phyloP scores from a whole-genome alignment of 1,140 invertebrate species.

The Sitodiplosis mosellana region DNA sequence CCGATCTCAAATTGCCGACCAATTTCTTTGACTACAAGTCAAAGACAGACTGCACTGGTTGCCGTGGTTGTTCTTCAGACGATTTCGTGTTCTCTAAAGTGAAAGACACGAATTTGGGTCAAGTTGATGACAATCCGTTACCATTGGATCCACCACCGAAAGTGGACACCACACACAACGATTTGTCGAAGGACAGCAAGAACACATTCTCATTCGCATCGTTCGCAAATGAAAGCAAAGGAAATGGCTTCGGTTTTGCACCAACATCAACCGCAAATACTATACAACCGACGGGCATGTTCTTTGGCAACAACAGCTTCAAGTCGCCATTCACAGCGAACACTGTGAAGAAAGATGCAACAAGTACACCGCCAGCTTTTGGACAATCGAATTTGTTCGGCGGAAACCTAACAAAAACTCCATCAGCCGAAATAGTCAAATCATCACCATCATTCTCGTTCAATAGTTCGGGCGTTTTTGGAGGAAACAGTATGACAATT shows the following conservation, averaged over 20 bases:
- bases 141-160: not conserved
- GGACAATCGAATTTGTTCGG: not conserved
- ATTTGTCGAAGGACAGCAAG: not conserved
- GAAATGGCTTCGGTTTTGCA: not conserved
- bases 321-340: not conserved
- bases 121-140: constrained; percentile 2
- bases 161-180: not conserved
- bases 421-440: too few species aligned
- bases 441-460: too few species aligned
- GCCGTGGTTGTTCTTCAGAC: constrained; percentile 48
- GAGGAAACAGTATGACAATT: too few species aligned
- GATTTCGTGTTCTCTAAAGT: constrained; percentile 10
- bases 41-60: constrained; percentile 46
- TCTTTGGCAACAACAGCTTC: not conserved
- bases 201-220: not conserved
- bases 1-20: constrained; percentile 44
- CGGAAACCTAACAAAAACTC: too few species aligned
- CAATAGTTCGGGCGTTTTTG: too few species aligned
- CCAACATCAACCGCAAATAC: not conserved
- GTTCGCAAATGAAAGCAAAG: not conserved
- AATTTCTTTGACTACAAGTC: constrained; percentile 65
- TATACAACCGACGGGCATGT: not conserved
- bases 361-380: not conserved
- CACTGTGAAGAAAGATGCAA: not conserved
- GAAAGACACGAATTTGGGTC: not conserved